These are phyloP conservation scores for Schizopygopsis malacanthus DNA, from an alignment of 2,797 vertebrate species.

Conservation along the genomic window DNA sequence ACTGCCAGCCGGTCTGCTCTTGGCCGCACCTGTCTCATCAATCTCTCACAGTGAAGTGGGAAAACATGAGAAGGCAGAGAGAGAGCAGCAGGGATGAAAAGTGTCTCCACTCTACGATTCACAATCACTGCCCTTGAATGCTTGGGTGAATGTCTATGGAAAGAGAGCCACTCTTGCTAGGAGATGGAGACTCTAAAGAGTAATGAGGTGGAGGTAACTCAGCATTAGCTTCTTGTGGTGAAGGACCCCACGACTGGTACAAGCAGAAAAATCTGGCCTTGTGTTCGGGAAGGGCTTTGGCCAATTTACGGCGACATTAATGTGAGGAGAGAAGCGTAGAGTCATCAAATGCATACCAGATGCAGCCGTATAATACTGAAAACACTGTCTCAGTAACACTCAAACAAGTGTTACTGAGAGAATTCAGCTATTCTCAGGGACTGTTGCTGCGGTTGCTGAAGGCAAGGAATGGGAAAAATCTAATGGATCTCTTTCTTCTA, in stretches of 20 bases:
- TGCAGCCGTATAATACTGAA: background rate
- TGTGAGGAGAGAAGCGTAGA: background rate
- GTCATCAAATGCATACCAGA: slow-evolving; percentile 13
- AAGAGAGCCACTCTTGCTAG: background rate
- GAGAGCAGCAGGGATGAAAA: slow-evolving; percentile 8
- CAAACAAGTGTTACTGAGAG: background rate
- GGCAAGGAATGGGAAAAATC: background rate
- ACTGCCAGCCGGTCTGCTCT: slow-evolving; percentile 5
- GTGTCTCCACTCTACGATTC: slow-evolving; percentile 10
- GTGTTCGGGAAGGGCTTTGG: background rate
- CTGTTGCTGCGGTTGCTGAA: slow-evolving; percentile 25
- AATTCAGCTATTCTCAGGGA: background rate
- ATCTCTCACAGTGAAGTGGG: slow-evolving; percentile 31
- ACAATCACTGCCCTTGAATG: slow-evolving; percentile 3
- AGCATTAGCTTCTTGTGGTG: background rate
- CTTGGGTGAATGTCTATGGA: background rate
- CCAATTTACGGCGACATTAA: slow-evolving; percentile 5
- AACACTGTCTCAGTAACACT: background rate
- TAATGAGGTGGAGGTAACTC: slow-evolving; percentile 2
- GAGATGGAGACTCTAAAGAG: background rate
- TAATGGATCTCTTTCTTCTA: slow-evolving; percentile 34
- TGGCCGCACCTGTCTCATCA: slow-evolving; percentile 33
- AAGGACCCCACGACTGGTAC: background rate
- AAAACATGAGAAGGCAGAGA: slow-evolving; percentile 27
- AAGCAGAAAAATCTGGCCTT: background rate